Evolutionary conservation across 2,113 vertebrate genomes (phyloP).

Genomic region (Albula glossodonta): DNA sequence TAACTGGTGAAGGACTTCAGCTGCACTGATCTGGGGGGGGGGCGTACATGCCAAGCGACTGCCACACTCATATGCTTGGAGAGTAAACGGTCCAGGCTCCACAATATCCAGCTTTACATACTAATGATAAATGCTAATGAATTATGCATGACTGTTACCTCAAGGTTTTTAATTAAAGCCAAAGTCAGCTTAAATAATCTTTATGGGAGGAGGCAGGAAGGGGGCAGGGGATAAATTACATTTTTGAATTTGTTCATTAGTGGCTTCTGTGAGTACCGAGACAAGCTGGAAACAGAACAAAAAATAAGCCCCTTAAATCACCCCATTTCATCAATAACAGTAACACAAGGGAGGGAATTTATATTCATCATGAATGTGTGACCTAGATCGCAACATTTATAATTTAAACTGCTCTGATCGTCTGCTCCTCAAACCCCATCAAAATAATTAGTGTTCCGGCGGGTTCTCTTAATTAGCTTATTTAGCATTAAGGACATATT

Average conservation of each 20-base stretch:
- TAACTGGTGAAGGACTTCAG: neutral
- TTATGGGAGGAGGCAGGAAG: constrained; percentile 36
- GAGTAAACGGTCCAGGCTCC: constrained; percentile 40
- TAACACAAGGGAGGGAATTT: constrained; percentile 38
- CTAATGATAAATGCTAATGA: constrained; percentile 57
- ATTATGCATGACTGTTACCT: constrained; percentile 61
- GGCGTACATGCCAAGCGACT: neutral
- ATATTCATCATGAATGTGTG: constrained; percentile 50
- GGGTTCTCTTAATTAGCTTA: neutral
- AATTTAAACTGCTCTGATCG: constrained; percentile 34
- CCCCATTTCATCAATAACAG: constrained; percentile 39
- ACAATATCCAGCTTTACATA: constrained; percentile 57
- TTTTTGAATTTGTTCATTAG: constrained; percentile 35
- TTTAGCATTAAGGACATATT: neutral
- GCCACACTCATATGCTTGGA: neutral
- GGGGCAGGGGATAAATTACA: constrained; percentile 8
- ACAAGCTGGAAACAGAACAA: constrained; percentile 7
- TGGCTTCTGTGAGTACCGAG: constrained; percentile 32
- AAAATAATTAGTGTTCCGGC: neutral
- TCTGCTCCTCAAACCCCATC: constrained; percentile 18
- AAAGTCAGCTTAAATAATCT: constrained; percentile 56
- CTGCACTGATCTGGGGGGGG: neutral
- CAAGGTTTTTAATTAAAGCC: constrained; percentile 67
- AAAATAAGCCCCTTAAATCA: neutral
- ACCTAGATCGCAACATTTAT: constrained; percentile 63